Conservation (phyloP, 2,888 invertebrate genomes). For the Hermaeophaga mercurialis region DNA sequence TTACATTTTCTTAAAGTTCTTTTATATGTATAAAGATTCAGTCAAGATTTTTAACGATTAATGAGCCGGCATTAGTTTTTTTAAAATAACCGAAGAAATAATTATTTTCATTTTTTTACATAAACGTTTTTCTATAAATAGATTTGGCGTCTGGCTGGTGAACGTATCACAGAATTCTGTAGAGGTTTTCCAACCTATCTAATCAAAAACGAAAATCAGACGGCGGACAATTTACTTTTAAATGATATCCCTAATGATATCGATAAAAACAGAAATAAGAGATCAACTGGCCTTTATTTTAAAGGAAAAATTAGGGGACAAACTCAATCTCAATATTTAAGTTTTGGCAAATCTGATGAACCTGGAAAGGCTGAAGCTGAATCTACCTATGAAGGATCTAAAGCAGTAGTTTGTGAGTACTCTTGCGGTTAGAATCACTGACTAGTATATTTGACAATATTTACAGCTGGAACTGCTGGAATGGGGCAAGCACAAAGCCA, state of each 20-base stretch:
- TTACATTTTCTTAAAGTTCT: too few species aligned
- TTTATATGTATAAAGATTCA: too few species aligned
- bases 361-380: conserved; percentile 83
- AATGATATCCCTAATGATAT: conserved; percentile 22
- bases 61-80: too few species aligned
- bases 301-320: conserved; percentile 69
- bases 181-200: conserved; percentile 55
- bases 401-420: conserved; percentile 74
- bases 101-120: conserved; percentile 27
- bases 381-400: conserved; percentile 72
- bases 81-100: not conserved
- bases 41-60: too few species aligned
- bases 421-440: too few species aligned
- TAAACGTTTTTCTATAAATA: too few species aligned
- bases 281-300: conserved; percentile 49
- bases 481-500: conserved; percentile 92
- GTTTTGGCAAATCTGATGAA: conserved; percentile 63
- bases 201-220: conserved; percentile 47
- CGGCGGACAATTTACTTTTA: conserved; percentile 33
- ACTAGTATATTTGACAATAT: too few species aligned
- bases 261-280: conserved; percentile 30
- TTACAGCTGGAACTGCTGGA: conserved; percentile 76
- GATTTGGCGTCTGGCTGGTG: conserved; percentile 59
- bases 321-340: conserved; percentile 84
- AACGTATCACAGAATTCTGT: conserved; percentile 58